Conservation (phyloP, 2,888 invertebrate species). For the Listrodromus nycthemerus region DNA sequence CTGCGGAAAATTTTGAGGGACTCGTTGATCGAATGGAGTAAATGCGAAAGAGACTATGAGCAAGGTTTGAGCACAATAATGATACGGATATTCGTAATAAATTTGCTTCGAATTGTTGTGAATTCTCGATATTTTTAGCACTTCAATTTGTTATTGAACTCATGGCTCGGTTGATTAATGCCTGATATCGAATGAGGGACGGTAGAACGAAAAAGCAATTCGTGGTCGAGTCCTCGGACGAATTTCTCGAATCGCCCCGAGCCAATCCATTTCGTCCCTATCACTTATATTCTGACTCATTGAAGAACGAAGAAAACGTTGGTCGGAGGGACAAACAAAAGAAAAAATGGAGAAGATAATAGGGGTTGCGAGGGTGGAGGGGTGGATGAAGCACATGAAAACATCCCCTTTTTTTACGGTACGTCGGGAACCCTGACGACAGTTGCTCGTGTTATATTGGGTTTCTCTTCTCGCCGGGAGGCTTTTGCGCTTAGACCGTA, state of each 20-base stretch:
- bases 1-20: too few species aligned
- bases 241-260: constrained; percentile 66
- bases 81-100: too few species aligned
- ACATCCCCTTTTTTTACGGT: constrained; percentile 1
- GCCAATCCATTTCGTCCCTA: constrained; percentile 70
- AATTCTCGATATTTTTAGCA: too few species aligned
- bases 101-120: too few species aligned
- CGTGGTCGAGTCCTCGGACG: constrained; percentile 63
- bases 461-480: background rate
- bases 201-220: constrained; percentile 36
- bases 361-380: constrained; percentile 6
- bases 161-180: constrained; percentile 10
- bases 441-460: constrained; percentile 2
- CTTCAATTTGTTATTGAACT: too few species aligned
- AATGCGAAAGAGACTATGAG: too few species aligned
- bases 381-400: background rate
- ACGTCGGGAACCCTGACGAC: background rate
- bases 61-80: too few species aligned
- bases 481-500: constrained; percentile 7
- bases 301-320: constrained; percentile 34
- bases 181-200: background rate
- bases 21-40: too few species aligned
- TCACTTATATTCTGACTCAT: constrained; percentile 44
- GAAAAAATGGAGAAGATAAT: constrained; percentile 25
- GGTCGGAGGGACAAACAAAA: background rate